Evolutionary conservation across 2,113 vertebrate genomes (phyloP), one percentile per base, ranked within the genome.

Genomic region (Gnathonemus longibarbis): DNA sequence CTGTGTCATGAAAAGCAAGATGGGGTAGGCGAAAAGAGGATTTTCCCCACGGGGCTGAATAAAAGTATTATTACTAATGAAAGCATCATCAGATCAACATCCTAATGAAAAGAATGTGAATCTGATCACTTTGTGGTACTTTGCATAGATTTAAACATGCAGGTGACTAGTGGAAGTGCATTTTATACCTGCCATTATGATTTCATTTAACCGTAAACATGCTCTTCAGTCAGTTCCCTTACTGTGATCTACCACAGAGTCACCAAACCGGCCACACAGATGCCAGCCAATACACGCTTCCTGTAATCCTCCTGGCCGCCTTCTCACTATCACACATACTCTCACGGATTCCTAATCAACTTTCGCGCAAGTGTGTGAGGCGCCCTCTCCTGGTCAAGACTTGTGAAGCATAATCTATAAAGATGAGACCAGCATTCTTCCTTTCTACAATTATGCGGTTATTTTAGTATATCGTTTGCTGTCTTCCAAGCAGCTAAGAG

Each of bases 181-280:
- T 35, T 15, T 39, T 74, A 74, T 74, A 39, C 70, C 31, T 5
- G 31, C 13, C 27, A 74, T 3, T 74, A 74, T 74, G 13, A 31
- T 74, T 74, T 39, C 13, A 74, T 39, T 74, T 35, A 13, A 39
- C 31, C 0, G 11, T 31, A 39, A 27, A 13, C 10, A 52, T 48
- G 3, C 7, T 31, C 92, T 93, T 74, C 91, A 90, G 27, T 31
- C 93, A 92, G 45, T 85, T 85, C 21, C 45, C 83, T 45, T 3
- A 49, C 45, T 39, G 21, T 17, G 24, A 48, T 45, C 45, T 45
- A 42, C 2, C 45, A 10, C 13, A 11, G 35, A 45, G 45, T 90
- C 90, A 92, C 66, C n/a, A 31, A 74, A 31, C 66, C 66, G 24
- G 27, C 66, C 66, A 74, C 27, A 74, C 58, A 70, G 62, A 31